Evolutionary conservation across 1,140 invertebrate species (phyloP), one percentile per base, ranked within the genome.

Genomic region (Sitophilus oryzae): DNA sequence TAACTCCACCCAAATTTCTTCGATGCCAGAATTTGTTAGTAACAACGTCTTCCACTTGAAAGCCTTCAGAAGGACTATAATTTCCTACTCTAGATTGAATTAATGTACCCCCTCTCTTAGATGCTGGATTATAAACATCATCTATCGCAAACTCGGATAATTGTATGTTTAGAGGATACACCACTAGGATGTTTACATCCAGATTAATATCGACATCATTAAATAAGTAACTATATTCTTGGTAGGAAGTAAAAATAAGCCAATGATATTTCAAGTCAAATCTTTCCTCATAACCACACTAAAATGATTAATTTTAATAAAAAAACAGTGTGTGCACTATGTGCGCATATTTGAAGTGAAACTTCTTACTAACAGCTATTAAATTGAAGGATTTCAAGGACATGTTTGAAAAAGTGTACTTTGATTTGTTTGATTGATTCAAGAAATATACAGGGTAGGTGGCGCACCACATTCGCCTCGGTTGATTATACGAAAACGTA

Each of bases 221-320:
- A 42, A 42, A 42, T 1, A 42, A n/a, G 19, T 6, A 9, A n/a
- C 8, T 19, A 11, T 42, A 42, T 9, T 42, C 5, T 9, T 18
- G n/a, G 15, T 18, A 6, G 11, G 16, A 42, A 1, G 40, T 42
- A 42, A 42, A 42, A 19, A 42, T 20, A 42, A 42, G 20, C 40
- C 40, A 42, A 19, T 42, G 19, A 21, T 42, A 42, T 20, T 42
- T 42, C 15, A 42, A n/a, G 16, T 42, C 40, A n/a, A 42, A 42
- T n/a, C n/a, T 18, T 42, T 19, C 21, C 6, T 42, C 15, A 9
- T 19, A n/a, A 4, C 40, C 40, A 18, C 14, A 8, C 40, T 42
- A 20, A 42, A 42, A 42, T 18, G 21, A 9, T 19, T 20, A 42
- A 5, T n/a, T n/a, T n/a, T n/a, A n/a, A n/a, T n/a, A n/a, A n/a